Evolutionary conservation across 2,888 invertebrate genomes (phyloP).

Genomic region (Macroteleia sp.): DNA sequence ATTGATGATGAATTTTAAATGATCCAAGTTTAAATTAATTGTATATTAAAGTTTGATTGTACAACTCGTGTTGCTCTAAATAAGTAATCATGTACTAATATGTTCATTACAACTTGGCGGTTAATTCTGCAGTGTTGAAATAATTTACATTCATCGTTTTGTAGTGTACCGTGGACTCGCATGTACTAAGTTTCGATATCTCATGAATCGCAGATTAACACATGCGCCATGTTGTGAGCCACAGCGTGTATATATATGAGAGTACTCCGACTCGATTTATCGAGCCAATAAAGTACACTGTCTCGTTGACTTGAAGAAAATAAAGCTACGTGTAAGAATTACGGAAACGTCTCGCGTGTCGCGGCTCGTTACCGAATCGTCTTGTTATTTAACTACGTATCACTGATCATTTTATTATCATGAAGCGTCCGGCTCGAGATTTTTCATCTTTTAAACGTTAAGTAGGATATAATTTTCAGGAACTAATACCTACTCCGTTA

Average conservation of each 20-base stretch:
- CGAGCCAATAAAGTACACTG: conserved; percentile 47
- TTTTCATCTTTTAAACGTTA: neutral
- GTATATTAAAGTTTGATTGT: conserved; percentile 19
- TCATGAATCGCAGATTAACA: conserved; percentile 61
- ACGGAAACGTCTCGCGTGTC: conserved; percentile 51
- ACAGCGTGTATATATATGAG: conserved; percentile 16
- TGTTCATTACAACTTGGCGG: conserved; percentile 57
- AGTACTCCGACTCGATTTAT: conserved; percentile 44
- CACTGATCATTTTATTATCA: conserved; percentile 40
- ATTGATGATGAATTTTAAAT: conserved; percentile 39
- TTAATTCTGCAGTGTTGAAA: conserved; percentile 52
- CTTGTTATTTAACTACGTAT: conserved; percentile 16
- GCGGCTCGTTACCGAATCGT: conserved; percentile 46
- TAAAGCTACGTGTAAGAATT: conserved; percentile 44
- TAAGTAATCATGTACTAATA: conserved; percentile 56
- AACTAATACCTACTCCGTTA: conserved; percentile 76
- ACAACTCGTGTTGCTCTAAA: conserved; percentile 16
- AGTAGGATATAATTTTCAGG: conserved; percentile 66
- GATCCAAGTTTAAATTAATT: conserved; percentile 25
- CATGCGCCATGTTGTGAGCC: conserved; percentile 40
- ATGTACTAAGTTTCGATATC: conserved; percentile 53
- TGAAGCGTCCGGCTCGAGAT: neutral
- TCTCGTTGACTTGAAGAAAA: conserved; percentile 42
- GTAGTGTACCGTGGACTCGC: conserved; percentile 12
- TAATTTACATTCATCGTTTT: conserved; percentile 55